Evolutionary conservation across 2,888 invertebrate species (phyloP), one percentile per base, ranked within the genome.

Genomic region (Calliphora vomitoria): DNA sequence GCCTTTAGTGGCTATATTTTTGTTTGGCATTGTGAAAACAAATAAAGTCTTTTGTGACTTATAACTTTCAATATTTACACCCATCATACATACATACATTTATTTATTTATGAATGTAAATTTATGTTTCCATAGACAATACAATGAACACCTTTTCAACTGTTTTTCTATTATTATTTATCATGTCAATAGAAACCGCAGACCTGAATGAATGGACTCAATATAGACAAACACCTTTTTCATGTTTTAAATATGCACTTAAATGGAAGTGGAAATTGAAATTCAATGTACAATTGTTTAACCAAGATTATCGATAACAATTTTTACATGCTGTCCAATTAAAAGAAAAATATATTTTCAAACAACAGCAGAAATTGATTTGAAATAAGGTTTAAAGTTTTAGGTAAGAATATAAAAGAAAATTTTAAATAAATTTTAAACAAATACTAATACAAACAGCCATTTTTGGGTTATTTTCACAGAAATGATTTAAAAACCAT

Each of bases 281-380:
- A 69, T 58, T n/a, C 44, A 69, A 60, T 82, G 15, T 75, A 55
- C 72, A 74, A 55, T 72, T 64, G 18, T 31, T n/a, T 35, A 44
- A 31, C 0, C 15, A 35, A 76, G 75, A 76, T 82, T 68, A 60
- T 64, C 38, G 82, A 82, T 82, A 69, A 41, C 10, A 50, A 60
- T 25, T 75, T 68, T 69, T 41, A 82, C 82, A 82, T 69, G 68
- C 60, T 13, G 69, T 76, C 69, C 41, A 82, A 76, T 82, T 69
- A 76, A 75, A 76, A 18, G 62, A 62, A 38, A 82, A 82, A 75
- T 58, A 25, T 11, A 55, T 66, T 69, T 25, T 25, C 8, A 1
- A 18, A n/a, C 41, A 68, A 44, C 18, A 44, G 31, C 15, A 44
- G 31, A 25, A 31, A 31, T 82, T 55, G 64, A 20, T 47, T 75